These are phyloP conservation scores for Elysia crispata DNA, from an alignment of 2,888 invertebrate species.

Conservation along the genomic window DNA sequence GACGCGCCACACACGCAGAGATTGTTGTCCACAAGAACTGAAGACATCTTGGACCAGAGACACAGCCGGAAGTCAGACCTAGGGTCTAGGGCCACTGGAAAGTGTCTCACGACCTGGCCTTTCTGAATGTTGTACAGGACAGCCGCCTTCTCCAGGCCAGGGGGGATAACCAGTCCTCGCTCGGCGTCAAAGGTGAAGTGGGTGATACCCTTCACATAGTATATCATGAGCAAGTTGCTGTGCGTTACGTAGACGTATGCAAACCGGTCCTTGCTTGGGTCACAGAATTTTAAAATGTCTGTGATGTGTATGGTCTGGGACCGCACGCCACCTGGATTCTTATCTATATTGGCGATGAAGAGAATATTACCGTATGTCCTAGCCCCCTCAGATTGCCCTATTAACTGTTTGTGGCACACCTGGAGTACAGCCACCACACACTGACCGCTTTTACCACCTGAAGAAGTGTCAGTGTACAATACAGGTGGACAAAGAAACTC, in stretches of 20 bases:
- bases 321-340: conserved; percentile 6
- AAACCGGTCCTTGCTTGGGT: conserved; percentile 56
- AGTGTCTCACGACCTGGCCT: conserved; percentile 57
- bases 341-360: conserved; percentile 52
- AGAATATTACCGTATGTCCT: conserved; percentile 55
- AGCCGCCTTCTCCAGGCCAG: conserved; percentile 59
- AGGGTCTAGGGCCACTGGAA: conserved; percentile 56
- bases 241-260: conserved; percentile 55
- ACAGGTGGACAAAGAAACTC: conserved; percentile 63
- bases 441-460: conserved; percentile 47
- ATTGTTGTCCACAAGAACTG: conserved; percentile 59
- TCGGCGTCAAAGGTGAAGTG: conserved; percentile 57
- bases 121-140: conserved; percentile 63
- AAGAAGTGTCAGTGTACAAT: conserved; percentile 47
- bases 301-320: conserved; percentile 50
- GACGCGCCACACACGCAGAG: conserved; percentile 55
- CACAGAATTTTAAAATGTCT: conserved; percentile 57
- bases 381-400: conserved; percentile 12
- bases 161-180: conserved; percentile 58
- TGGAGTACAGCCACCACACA: conserved; percentile 60
- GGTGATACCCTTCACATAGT: conserved; percentile 60
- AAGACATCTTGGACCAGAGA: conserved; percentile 57
- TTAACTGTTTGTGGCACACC: conserved; percentile 49
- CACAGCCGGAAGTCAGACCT: conserved; percentile 53
- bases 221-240: conserved; percentile 58